These are phyloP conservation scores for Montifringilla adamsi DNA, from an alignment of 2,113 vertebrate genomes.

Conservation along the genomic window DNA sequence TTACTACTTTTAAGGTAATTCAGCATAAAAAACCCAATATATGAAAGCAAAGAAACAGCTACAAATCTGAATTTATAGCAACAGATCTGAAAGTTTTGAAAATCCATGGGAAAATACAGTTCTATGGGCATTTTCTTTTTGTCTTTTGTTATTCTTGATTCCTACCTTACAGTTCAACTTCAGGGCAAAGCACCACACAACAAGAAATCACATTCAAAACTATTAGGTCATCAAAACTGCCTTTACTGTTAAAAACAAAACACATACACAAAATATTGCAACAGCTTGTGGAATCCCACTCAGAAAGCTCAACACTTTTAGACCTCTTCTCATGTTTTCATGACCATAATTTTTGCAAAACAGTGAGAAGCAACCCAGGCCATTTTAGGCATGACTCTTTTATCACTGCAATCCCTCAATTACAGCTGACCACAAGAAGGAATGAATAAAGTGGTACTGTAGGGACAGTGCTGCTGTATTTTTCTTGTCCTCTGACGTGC, in stretches of 20 bases:
- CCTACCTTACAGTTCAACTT: not conserved
- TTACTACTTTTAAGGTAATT: not conserved
- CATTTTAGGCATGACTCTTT: not conserved
- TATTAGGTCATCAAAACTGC: not conserved
- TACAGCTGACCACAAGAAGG: not conserved
- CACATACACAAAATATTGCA: not conserved
- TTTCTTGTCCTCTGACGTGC: not conserved
- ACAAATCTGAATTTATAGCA: not conserved
- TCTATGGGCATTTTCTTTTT: not conserved
- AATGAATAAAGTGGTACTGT: not conserved
- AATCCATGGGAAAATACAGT: not conserved
- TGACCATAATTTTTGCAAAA: not conserved
- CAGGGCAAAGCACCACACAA: not conserved
- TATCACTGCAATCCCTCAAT: not conserved
- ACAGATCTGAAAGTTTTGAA: not conserved
- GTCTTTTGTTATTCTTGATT: not conserved
- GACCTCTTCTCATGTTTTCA: not conserved
- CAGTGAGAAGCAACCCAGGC: not conserved
- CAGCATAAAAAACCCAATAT: not conserved
- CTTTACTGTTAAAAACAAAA: constrained; percentile 3
- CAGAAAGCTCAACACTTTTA: not conserved
- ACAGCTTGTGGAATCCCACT: not conserved
- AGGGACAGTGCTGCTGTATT: not conserved
- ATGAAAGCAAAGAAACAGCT: not conserved
- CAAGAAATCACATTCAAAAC: not conserved